Conservation (phyloP, 2,888 invertebrate genomes). For the Ernsta delagoae region DNA sequence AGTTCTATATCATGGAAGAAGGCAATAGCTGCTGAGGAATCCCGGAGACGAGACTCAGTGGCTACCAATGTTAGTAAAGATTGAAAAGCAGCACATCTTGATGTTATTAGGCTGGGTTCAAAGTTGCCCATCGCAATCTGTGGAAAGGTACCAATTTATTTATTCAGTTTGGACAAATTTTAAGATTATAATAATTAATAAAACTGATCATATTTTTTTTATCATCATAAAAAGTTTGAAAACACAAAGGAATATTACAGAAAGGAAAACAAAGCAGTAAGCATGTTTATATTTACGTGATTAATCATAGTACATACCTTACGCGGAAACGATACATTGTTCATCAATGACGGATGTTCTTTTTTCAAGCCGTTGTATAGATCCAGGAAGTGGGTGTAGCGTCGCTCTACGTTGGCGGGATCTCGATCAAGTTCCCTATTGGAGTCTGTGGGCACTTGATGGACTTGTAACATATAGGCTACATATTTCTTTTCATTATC, state of each 20-base stretch:
- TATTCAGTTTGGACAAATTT: not conserved
- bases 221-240: not conserved
- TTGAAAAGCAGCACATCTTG: constrained; percentile 87
- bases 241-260: constrained; percentile 10
- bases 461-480: constrained; percentile 87
- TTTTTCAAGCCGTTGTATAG: constrained; percentile 86
- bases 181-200: too few species aligned
- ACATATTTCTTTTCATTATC: constrained; percentile 88
- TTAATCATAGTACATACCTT: constrained; percentile 70
- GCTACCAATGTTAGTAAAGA: constrained; percentile 84
- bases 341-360: constrained; percentile 82
- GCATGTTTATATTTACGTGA: constrained; percentile 27
- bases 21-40: constrained; percentile 81
- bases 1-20: constrained; percentile 89
- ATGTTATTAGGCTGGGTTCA: constrained; percentile 87
- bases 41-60: constrained; percentile 82
- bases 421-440: constrained; percentile 76
- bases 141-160: constrained; percentile 43
- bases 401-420: constrained; percentile 87
- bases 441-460: constrained; percentile 81
- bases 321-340: constrained; percentile 86
- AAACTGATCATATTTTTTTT: too few species aligned
- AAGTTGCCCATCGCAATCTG: constrained; percentile 89
- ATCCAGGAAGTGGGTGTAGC: constrained; percentile 89
- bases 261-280: constrained; percentile 15